A percentile compares a stretch with the other conserved stretches of the same genome.
Conservation (phyloP, 2,113 vertebrate genomes). For the Charadrius vociferus region DNA sequence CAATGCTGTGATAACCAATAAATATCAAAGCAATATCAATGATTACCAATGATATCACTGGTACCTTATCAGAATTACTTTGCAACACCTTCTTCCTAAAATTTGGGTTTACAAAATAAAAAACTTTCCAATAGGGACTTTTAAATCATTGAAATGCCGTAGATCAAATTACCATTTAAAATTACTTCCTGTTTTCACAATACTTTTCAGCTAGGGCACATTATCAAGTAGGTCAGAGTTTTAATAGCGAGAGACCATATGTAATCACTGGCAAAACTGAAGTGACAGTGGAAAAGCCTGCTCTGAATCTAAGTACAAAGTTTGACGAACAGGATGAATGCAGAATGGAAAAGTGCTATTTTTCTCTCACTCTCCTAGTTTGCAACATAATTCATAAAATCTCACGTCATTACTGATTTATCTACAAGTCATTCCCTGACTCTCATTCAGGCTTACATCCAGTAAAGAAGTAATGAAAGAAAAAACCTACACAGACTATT, state of each 20-base stretch:
- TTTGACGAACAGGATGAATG: not conserved
- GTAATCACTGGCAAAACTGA: not conserved
- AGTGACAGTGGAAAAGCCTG: not conserved
- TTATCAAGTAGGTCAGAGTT: not conserved
- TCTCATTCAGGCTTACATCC: not conserved
- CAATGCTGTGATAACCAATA: not conserved
- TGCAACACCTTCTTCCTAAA: not conserved
- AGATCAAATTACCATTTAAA: not conserved
- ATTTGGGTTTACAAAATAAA: not conserved
- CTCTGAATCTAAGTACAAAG: not conserved
- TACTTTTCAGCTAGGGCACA: not conserved
- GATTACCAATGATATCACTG: not conserved
- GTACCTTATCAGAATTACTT: not conserved
- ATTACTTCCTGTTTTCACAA: not conserved
- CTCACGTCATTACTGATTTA: not conserved
- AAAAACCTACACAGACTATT: not conserved
- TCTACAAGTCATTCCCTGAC: no score
- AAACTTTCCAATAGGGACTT: not conserved
- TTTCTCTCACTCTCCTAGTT: not conserved
- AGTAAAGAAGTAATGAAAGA: not conserved
- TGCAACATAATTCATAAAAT: not conserved
- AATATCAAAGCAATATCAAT: not conserved
- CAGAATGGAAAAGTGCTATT: not conserved
- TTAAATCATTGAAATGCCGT: not conserved
- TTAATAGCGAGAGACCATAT: not conserved